A percentile compares a stretch with the other conserved stretches of the same genome.
Evolutionary conservation across 2,113 vertebrate species (phyloP).

Genomic region (Hymenochirus boettgeri): DNA sequence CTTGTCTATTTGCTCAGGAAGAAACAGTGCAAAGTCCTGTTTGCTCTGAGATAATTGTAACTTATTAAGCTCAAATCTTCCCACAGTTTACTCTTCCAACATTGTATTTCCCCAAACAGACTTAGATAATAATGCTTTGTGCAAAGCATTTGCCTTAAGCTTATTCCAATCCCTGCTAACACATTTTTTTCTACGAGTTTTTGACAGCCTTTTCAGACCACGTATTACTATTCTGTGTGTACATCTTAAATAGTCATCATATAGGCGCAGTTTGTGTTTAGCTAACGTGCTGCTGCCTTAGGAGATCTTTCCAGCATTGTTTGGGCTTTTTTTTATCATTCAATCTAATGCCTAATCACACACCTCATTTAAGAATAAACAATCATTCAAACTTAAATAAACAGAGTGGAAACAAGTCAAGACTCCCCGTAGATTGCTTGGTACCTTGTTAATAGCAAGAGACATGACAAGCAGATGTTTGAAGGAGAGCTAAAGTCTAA

Average conservation of each 20-base stretch:
- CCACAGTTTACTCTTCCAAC: not conserved
- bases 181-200: not conserved
- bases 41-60: not conserved
- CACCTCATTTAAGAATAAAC: slow-evolving; percentile 11
- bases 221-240: not conserved
- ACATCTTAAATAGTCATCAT: not conserved
- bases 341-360: slow-evolving; percentile 4
- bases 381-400: not conserved
- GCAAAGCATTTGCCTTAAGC: slow-evolving; percentile 2
- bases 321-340: slow-evolving; percentile 1
- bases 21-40: not conserved
- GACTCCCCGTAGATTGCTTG: not conserved
- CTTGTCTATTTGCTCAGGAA: too few relatives aligned
- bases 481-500: too few relatives aligned
- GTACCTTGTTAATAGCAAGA: slow-evolving; percentile 2
- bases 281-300: not conserved
- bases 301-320: not conserved
- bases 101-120: slow-evolving; percentile 1
- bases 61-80: not conserved
- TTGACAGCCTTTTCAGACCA: not conserved
- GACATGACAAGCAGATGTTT: not conserved
- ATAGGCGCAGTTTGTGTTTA: not conserved
- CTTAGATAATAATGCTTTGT: not conserved
- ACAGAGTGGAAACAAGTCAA: not conserved
- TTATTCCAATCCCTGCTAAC: not conserved